phyloP scores from a whole-genome alignment of 2,797 vertebrate genomes.

The Hemibagrus guttatus region DNA sequence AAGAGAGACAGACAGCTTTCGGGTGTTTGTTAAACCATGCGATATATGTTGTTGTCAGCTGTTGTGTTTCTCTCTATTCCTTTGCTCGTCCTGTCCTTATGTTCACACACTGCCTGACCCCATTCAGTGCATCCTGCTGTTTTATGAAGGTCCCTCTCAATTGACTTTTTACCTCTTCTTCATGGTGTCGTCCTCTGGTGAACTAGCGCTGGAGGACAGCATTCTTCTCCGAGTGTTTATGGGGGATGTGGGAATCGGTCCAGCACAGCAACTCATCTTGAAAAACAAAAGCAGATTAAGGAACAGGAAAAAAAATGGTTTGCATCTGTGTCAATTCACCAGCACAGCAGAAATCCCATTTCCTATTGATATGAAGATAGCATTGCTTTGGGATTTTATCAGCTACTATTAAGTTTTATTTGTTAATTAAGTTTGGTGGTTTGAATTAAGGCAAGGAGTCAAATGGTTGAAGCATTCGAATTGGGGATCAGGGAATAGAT shows the following conservation, averaged over 20 bases:
- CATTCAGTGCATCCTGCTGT: constrained; percentile 45
- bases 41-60: constrained; percentile 24
- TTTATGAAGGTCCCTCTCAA: constrained; percentile 28
- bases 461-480: constrained; percentile 32
- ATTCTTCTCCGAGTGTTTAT: constrained; percentile 18
- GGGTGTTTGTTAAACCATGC: constrained; percentile 21
- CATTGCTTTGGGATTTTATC: constrained; percentile 24
- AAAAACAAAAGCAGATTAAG: constrained; percentile 50
- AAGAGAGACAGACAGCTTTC: constrained; percentile 22
- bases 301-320: constrained; percentile 52
- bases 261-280: constrained; percentile 33
- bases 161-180: constrained; percentile 45
- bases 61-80: constrained; percentile 22
- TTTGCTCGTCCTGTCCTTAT: constrained; percentile 32
- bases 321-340: constrained; percentile 55
- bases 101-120: constrained; percentile 39
- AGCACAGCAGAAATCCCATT: constrained; percentile 56
- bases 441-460: constrained; percentile 27
- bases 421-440: constrained; percentile 36
- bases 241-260: constrained; percentile 24
- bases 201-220: constrained; percentile 20
- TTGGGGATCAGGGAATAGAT: constrained; percentile 21
- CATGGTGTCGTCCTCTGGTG: constrained; percentile 34
- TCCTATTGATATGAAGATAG: constrained; percentile 49
- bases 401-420: constrained; percentile 41